phyloP scores from a whole-genome alignment of 2,888 invertebrate genomes.

The Chaetogeoica ovagalla region DNA sequence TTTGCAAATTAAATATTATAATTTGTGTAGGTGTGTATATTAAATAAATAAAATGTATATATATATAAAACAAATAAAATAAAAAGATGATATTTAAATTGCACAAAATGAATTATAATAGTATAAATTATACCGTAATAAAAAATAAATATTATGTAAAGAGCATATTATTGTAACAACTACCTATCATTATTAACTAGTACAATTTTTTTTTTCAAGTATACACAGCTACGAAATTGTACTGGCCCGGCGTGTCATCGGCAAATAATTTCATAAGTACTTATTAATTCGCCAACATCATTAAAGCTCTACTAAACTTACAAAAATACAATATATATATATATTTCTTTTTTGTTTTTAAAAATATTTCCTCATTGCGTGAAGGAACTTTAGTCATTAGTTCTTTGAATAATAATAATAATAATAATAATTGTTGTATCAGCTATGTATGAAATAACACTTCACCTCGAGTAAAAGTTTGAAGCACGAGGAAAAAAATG shows the following conservation, averaged over 20 bases:
- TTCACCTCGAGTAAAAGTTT: background rate
- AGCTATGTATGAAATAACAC: conserved; percentile 4
- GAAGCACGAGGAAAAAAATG: background rate
- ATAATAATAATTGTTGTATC: too few relatives aligned
- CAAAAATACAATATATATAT: conserved; percentile 36
- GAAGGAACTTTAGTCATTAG: conserved; percentile 8
- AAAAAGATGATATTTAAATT: conserved; percentile 39
- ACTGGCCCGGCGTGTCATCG: background rate
- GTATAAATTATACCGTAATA: conserved; percentile 7
- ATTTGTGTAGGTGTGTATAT: background rate
- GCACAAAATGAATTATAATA: conserved; percentile 14
- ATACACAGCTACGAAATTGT: background rate
- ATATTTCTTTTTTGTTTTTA: conserved; percentile 7
- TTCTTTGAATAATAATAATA: conserved; percentile 11
- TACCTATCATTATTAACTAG: background rate
- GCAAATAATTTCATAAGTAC: conserved; percentile 14
- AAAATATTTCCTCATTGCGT: conserved; percentile 1
- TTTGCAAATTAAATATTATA: conserved; percentile 11
- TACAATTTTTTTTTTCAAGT: conserved; percentile 15
- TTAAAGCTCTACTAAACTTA: conserved; percentile 17
- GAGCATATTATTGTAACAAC: conserved; percentile 28
- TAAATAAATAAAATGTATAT: background rate
- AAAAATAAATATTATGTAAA: conserved; percentile 39
- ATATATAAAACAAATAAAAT: conserved; percentile 5
- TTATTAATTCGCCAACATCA: background rate